Base-by-base conservation (phyloP, 2,113 vertebrate species). In the Odontophorus gujanensis region DNA sequence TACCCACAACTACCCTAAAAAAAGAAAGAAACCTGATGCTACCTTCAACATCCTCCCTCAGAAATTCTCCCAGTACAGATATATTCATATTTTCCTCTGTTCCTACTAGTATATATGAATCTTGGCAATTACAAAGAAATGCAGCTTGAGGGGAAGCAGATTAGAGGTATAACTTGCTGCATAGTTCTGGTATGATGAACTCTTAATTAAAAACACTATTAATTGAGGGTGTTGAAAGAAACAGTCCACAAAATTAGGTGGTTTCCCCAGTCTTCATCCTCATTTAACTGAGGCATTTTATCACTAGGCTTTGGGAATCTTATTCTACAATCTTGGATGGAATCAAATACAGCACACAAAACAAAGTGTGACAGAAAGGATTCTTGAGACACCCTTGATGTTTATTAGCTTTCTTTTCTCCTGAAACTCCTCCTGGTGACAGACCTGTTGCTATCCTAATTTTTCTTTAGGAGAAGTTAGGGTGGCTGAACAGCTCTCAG, bases 181-280 rank as follows among this genome's bases (percentile, higher is more conserved):
- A 72, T 48, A 79, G 40, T 45, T 93, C 86, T 87, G 48, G 32
- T 26, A 79, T 59, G 79, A 91, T 38, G 40, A 90, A 67, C 11
- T 36, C 48, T 25, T 87, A 79, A 93, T 87, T 85, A 11, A 85
- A 62, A 73, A 79, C 14, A 36, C 55, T 62, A 76, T 66, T 93
- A 94, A 95, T 82, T 51, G 21, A 95, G 77, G 4, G 72, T 90
- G 87, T 85, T 93, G 81, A 96, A 92, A 95, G 86, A 85, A 93
- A 66, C 32, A 85, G 62, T 65, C 76, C 55, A 76, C 71, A 89
- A 21, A 73, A 62, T 2, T 2, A 79, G 71, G 17, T 57, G 6
- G 19, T 36, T 88, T 83, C 69, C 81, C 62, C 61, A 72, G 55
- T 10, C 38, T 66, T 24, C 51, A 55, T 28, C 17, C 28, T 87